Evolutionary conservation across 1,140 invertebrate genomes (phyloP).

Genomic region (Lordiphosa stackelbergi): DNA sequence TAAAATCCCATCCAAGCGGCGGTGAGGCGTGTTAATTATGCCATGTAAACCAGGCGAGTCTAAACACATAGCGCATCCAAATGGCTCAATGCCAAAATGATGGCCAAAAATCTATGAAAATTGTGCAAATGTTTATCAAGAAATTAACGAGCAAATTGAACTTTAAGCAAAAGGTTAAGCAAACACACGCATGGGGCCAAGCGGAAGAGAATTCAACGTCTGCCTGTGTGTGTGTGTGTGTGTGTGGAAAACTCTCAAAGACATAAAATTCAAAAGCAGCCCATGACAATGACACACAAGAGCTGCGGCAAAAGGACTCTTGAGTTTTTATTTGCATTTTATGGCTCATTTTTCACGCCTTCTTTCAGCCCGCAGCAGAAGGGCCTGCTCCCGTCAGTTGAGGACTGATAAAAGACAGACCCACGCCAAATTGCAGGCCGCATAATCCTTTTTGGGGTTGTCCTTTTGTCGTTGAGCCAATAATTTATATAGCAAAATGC

Average conservation of each 20-base stretch:
- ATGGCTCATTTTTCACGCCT: conserved; percentile 73
- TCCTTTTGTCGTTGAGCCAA: conserved; percentile 55
- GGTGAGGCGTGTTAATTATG: conserved; percentile 45
- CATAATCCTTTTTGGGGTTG: conserved; percentile 65
- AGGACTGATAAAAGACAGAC: conserved; percentile 66
- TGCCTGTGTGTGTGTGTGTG: background rate
- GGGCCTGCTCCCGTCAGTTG: conserved; percentile 58
- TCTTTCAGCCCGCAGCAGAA: background rate
- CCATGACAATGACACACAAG: conserved; percentile 30
- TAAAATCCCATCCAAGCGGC: conserved; percentile 30
- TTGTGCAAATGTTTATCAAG: conserved; percentile 45
- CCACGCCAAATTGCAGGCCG: conserved; percentile 46
- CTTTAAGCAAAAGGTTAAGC: conserved; percentile 60
- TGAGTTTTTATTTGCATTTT: conserved; percentile 73
- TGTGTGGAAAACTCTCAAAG: conserved; percentile 29
- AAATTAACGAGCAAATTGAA: conserved; percentile 64
- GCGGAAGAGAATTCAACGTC: conserved; percentile 5
- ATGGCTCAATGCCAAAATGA: conserved; percentile 45
- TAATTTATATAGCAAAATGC: conserved; percentile 65
- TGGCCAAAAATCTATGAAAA: conserved; percentile 9
- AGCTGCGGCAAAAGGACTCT: conserved; percentile 42
- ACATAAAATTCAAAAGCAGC: conserved; percentile 20
- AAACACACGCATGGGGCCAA: conserved; percentile 31
- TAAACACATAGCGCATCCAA: conserved; percentile 20
- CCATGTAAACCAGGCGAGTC: conserved; percentile 46